Evolutionary conservation across 2,888 invertebrate species (phyloP).

Genomic region (Lamellibrachia satsuma): DNA sequence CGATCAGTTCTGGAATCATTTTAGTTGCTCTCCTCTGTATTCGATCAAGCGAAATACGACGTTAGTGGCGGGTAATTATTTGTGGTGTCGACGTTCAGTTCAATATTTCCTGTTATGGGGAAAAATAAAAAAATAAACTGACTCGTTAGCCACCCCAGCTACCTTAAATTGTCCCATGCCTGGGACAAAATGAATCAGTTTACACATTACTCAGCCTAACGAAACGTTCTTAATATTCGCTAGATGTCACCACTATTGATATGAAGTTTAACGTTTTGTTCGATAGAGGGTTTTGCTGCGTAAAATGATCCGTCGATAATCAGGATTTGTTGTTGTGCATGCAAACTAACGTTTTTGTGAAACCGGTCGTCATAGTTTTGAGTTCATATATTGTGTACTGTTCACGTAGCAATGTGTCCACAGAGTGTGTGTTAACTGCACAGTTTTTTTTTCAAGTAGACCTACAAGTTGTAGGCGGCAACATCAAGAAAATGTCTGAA

Average conservation of each 20-base stretch:
- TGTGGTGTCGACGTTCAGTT: too few relatives aligned
- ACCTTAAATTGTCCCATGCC: too few relatives aligned
- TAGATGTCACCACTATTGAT: not conserved
- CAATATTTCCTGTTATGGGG: too few relatives aligned
- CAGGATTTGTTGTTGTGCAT: not conserved
- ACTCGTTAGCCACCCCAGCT: too few relatives aligned
- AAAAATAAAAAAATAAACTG: too few relatives aligned
- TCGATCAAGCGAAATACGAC: too few relatives aligned
- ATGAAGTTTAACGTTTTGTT: not conserved
- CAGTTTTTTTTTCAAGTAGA: not conserved
- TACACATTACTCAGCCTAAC: too few relatives aligned
- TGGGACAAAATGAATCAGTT: too few relatives aligned
- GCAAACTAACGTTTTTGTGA: not conserved
- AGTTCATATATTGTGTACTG: not conserved
- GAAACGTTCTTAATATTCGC: not conserved
- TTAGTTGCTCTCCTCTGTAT: too few relatives aligned
- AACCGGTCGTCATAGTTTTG: not conserved
- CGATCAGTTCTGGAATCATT: too few relatives aligned
- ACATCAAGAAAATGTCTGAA: not conserved
- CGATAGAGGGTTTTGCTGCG: not conserved
- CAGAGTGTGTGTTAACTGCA: not conserved
- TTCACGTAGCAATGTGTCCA: not conserved
- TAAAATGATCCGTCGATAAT: not conserved
- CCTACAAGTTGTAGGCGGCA: not conserved
- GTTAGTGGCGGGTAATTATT: too few relatives aligned